phyloP scores from a whole-genome alignment of 1,140 invertebrate genomes.

The Drosophila mauritiana region DNA sequence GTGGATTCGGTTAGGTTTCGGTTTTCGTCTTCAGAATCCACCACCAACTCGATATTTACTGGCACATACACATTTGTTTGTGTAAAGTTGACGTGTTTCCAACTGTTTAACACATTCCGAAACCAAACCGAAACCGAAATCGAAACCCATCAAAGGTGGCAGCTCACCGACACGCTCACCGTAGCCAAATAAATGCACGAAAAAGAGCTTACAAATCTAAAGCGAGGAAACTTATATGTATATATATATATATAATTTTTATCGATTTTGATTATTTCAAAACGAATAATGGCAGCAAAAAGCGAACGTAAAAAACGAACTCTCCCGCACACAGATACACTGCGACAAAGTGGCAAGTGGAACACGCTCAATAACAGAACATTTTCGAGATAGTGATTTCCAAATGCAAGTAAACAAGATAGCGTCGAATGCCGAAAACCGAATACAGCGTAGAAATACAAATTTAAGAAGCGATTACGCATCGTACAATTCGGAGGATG shows the following conservation, averaged over 20 bases:
- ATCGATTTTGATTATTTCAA: slow-evolving; percentile 84
- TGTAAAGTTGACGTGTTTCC: slow-evolving; percentile 49
- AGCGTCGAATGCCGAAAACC: slow-evolving; percentile 13
- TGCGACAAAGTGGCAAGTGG: slow-evolving; percentile 26
- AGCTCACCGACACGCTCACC: slow-evolving; percentile 14
- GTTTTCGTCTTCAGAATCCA: slow-evolving; percentile 47
- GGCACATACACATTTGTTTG: slow-evolving; percentile 25
- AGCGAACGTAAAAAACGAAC: slow-evolving; percentile 63
- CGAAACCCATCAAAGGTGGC: slow-evolving; percentile 21
- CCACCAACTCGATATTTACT: slow-evolving; percentile 32
- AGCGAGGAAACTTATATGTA: slow-evolving; percentile 16
- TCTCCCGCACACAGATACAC: slow-evolving; percentile 16
- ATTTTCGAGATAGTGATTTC: slow-evolving; percentile 56
- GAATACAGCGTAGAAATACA: slow-evolving; percentile 24
- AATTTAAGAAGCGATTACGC: slow-evolving; percentile 29
- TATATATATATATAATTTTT: slow-evolving; percentile 60
- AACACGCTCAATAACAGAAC: slow-evolving; percentile 52
- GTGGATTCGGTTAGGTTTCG: slow-evolving; percentile 23
- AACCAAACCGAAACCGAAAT: slow-evolving; percentile 23
- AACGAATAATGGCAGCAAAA: slow-evolving; percentile 71
- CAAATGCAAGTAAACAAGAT: slow-evolving; percentile 56
- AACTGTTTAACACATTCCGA: slow-evolving; percentile 58
- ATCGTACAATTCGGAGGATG: slow-evolving; percentile 15
- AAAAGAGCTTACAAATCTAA: slow-evolving; percentile 61
- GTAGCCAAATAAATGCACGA: slow-evolving; percentile 32